These are phyloP conservation scores for Pempheris klunzingeri DNA, from an alignment of 2,797 vertebrate genomes.

Conservation along the genomic window DNA sequence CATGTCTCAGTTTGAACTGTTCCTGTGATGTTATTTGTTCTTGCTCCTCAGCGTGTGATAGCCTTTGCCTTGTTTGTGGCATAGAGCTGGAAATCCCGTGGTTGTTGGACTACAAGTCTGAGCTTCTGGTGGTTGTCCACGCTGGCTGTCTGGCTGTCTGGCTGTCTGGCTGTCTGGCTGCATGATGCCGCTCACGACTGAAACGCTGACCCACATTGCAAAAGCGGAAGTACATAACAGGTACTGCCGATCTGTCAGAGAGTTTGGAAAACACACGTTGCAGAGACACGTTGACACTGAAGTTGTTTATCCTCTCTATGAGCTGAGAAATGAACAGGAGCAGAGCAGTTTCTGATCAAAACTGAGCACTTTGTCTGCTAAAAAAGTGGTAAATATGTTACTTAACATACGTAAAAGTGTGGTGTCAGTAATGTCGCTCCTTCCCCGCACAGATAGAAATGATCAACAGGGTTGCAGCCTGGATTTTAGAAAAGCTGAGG, in stretches of 20 bases:
- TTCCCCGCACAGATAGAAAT: no score
- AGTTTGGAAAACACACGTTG: constrained; percentile 2
- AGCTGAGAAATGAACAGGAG: background rate
- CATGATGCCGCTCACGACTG: background rate
- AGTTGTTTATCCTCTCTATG: background rate
- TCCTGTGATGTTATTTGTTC: constrained; percentile 1
- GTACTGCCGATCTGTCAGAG: background rate
- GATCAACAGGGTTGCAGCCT: no score
- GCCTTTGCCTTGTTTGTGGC: background rate
- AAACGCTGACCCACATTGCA: background rate
- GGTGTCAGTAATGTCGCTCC: no score
- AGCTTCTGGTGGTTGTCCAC: background rate
- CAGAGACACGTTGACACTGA: background rate
- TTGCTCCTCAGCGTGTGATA: background rate
- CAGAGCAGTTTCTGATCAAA: background rate
- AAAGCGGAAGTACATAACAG: background rate
- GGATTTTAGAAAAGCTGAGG: no score
- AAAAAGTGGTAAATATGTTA: background rate
- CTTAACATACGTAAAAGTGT: no score
- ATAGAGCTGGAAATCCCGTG: constrained; percentile 36
- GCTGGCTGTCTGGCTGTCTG: background rate
- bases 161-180: background rate
- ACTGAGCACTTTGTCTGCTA: background rate
- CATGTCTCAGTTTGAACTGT: constrained; percentile 33
- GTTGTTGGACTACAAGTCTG: constrained; percentile 1